Base-by-base conservation (phyloP, 1,140 invertebrate genomes). In the Pemphigus obesinymphae region DNA sequence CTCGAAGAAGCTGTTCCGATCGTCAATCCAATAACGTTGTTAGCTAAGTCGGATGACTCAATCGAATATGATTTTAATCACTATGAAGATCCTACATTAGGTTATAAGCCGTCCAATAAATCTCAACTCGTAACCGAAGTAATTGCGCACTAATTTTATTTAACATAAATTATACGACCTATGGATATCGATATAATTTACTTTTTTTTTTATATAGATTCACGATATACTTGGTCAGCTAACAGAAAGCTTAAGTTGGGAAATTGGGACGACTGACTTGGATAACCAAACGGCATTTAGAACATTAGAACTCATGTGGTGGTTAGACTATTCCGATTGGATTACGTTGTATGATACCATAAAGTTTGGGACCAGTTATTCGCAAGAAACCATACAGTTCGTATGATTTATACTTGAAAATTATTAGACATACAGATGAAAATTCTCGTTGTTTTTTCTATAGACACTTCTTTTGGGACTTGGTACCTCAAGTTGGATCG, bases 381-480 rank as follows among this genome's bases (percentile, higher is more conserved):
- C 89, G 3, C 87, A 90, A 84, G 90, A 92, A 84, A 91, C 90
- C 0, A 89, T 90, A 34, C 88, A 86, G 86, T 86, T 83, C 82
- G 83, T 82, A 43, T 17, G 20, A 43, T 48, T 82, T 48, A 37
- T 63, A 29, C 10, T 68, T 40, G 5, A 2, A 68, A 68, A 23
- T 66, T 40, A 37, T 68, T 68, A n/a, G 5, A 68, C 5, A 10
- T 23, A 23, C 20, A 4, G n/a, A 5, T 81, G 6, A 29, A 81
- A 2, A 8, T 58, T 29, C 23, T 45, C 8, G 0, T 61, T 34
- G 4, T 34, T 68, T 17, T 37, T 76, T 82, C 73, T 83, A 11
- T 48, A 86, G 91, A 45, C 92, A 93, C 84, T 90, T 93, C 82
- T 93, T 93, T 84, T 86, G 92, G 82, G 92, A 93, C 85, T 88